A percentile compares a stretch with the other conserved stretches of the same genome.
Conservation (phyloP, 2,797 vertebrate species). For the Heterohyrax brucei region DNA sequence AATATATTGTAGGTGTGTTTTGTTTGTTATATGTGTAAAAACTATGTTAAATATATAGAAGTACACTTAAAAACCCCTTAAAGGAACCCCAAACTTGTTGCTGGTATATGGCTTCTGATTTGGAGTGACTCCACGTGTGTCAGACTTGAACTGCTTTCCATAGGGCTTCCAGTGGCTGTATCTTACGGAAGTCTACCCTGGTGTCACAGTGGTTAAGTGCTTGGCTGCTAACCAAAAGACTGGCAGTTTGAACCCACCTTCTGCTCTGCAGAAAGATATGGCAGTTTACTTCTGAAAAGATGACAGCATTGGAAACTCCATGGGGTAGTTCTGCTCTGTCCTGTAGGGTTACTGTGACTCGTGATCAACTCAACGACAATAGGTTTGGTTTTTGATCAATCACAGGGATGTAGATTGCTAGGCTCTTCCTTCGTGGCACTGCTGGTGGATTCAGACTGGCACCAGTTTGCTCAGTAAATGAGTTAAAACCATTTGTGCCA, state of each 20-base stretch:
- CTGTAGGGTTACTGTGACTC: background rate
- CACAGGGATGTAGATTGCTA: background rate
- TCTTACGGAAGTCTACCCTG: no score
- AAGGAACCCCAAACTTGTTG: background rate
- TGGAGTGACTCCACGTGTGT: no score
- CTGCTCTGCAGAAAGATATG: background rate
- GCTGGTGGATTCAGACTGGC: background rate
- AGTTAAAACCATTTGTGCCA: background rate
- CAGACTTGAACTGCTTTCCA: no score
- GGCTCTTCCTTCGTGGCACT: background rate
- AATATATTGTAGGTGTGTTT: background rate
- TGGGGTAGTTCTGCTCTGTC: background rate
- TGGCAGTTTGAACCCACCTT: background rate
- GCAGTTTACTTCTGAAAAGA: background rate
- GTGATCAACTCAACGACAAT: background rate
- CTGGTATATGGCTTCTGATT: no score
- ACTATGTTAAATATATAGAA: slow-evolving; percentile 6
- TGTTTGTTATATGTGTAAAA: background rate
- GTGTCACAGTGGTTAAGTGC: no score
- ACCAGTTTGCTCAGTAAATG: background rate
- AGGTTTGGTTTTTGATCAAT: background rate
- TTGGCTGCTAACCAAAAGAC: no score
- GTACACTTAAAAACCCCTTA: background rate
- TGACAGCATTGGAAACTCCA: background rate
- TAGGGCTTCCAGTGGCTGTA: no score